These are phyloP conservation scores for Parascotia fuliginaria DNA, from an alignment of 2,888 invertebrate genomes.

Conservation along the genomic window DNA sequence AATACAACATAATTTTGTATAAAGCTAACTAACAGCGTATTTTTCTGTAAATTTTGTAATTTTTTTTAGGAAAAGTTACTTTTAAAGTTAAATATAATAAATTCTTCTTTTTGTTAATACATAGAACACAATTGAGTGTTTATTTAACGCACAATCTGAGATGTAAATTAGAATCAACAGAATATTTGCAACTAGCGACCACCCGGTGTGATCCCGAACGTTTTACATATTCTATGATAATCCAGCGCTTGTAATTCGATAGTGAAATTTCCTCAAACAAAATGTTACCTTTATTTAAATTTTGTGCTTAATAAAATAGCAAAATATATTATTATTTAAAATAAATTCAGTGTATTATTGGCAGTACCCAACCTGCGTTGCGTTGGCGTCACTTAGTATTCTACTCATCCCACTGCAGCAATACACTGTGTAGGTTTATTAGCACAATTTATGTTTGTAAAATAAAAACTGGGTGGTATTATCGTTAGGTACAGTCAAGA, in stretches of 20 bases:
- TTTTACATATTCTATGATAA: constrained; percentile 4
- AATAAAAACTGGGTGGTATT: constrained; percentile 7
- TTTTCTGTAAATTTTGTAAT: no score
- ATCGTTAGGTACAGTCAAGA: background rate
- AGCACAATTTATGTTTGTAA: constrained; percentile 5
- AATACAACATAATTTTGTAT: no score
- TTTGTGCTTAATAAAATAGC: background rate
- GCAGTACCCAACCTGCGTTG: background rate
- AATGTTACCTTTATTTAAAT: background rate
- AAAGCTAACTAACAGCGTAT: no score
- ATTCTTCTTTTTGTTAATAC: no score
- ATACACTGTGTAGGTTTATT: constrained; percentile 9
- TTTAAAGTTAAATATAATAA: no score
- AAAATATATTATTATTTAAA: background rate
- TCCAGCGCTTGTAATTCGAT: background rate
- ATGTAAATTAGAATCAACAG: background rate
- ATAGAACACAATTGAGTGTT: background rate
- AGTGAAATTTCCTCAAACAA: background rate
- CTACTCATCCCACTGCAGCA: constrained; percentile 3
- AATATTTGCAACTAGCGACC: constrained; percentile 4
- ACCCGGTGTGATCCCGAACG: background rate
- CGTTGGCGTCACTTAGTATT: constrained; percentile 6
- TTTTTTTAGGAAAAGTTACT: no score
- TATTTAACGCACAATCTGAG: background rate
- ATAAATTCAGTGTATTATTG: constrained; percentile 8